Conservation (phyloP, 2,113 vertebrate species). For the Spheniscus mendiculus region DNA sequence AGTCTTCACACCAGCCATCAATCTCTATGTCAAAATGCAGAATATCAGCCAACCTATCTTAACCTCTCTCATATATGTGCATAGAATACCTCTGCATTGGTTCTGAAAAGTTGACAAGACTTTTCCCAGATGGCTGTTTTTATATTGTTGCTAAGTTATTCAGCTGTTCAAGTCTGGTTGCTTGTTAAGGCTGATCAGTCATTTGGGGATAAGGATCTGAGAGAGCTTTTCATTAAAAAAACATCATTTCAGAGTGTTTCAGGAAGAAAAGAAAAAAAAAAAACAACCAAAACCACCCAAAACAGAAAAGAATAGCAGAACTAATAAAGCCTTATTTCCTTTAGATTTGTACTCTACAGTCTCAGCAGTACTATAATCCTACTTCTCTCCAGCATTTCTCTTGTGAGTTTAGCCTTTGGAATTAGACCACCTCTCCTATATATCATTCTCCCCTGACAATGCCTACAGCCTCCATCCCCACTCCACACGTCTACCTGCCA, state of each 20-base stretch:
- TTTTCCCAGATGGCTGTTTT: slow-evolving; percentile 21
- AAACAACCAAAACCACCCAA: neutral
- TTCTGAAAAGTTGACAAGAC: slow-evolving; percentile 6
- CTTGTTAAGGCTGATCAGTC: slow-evolving; percentile 7
- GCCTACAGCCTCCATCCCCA: neutral
- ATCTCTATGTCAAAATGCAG: neutral
- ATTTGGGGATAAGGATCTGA: slow-evolving; percentile 20
- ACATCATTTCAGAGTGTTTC: neutral
- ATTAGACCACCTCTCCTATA: neutral
- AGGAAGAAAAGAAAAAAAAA: neutral
- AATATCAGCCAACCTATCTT: neutral
- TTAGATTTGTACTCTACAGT: neutral
- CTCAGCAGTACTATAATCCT: neutral
- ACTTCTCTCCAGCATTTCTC: neutral
- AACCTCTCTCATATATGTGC: neutral
- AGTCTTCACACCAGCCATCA: slow-evolving; percentile 9
- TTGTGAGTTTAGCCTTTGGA: neutral
- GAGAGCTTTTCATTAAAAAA: neutral
- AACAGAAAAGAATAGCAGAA: neutral
- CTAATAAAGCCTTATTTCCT: neutral
- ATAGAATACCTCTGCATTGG: neutral
- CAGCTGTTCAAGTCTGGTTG: slow-evolving; percentile 1
- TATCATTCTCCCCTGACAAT: neutral
- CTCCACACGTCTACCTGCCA: neutral
- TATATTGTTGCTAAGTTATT: slow-evolving; percentile 19